Evolutionary conservation across 2,797 vertebrate genomes (phyloP).

Genomic region (Heteromormyrus szaboi): DNA sequence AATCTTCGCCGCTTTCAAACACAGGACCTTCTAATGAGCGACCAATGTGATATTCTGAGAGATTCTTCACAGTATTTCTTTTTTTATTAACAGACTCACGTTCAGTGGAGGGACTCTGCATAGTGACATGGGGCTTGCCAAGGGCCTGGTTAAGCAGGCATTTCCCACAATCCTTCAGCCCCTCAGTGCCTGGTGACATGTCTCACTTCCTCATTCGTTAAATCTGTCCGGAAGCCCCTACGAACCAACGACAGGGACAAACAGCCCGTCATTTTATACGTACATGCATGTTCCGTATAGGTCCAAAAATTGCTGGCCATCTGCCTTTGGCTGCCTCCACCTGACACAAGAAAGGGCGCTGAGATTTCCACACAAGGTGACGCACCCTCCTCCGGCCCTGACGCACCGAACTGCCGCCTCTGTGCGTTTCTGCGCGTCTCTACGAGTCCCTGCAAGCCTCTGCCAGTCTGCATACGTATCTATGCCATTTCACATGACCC

Average conservation of each 20-base stretch:
- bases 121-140: background rate
- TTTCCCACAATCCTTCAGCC: background rate
- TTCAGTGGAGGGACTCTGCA: background rate
- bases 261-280: background rate
- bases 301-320: background rate
- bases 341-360: background rate
- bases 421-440: background rate
- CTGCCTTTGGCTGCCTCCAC: background rate
- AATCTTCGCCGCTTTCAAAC: constrained; percentile 11
- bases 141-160: background rate
- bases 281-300: background rate
- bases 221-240: background rate
- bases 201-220: background rate
- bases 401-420: background rate
- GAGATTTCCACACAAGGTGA: background rate
- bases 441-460: background rate
- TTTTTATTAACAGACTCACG: background rate
- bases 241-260: background rate
- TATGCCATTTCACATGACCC: background rate
- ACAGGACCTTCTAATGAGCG: background rate
- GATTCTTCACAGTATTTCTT: background rate
- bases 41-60: background rate
- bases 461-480: background rate
- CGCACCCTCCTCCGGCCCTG: background rate
- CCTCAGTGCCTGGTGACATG: background rate